Conservation (phyloP, 2,113 vertebrate genomes). For the Bungarus multicinctus region DNA sequence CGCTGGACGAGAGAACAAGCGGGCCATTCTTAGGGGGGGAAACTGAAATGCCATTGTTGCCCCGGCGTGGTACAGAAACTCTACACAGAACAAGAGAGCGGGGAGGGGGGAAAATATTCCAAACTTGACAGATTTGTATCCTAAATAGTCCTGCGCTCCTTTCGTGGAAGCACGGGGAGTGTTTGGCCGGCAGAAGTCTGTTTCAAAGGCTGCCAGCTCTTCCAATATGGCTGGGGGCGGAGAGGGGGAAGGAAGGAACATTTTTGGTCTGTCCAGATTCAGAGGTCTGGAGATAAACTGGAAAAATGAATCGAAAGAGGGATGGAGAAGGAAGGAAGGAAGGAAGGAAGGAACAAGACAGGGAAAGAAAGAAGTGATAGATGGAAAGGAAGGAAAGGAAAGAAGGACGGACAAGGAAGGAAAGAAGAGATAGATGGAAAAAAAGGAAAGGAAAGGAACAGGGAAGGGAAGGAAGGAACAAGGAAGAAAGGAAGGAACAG, state of each 20-base stretch:
- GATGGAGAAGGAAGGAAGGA: too few species aligned
- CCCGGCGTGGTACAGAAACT: slow-evolving; percentile 58
- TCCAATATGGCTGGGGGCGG: neutral
- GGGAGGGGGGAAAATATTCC: slow-evolving; percentile 62
- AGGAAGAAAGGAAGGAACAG: too few species aligned
- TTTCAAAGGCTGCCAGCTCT: slow-evolving; percentile 36
- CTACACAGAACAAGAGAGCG: slow-evolving; percentile 33
- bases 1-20: slow-evolving; percentile 80
- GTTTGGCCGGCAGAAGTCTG: slow-evolving; percentile 9
- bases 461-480: too few species aligned
- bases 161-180: slow-evolving; percentile 38
- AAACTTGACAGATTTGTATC: slow-evolving; percentile 77
- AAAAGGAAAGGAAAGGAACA: too few species aligned
- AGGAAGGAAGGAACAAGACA: too few species aligned
- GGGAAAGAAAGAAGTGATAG: too few species aligned
- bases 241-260: too few species aligned
- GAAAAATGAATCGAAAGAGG: neutral
- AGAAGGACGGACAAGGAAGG: too few species aligned
- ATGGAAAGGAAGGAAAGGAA: too few species aligned
- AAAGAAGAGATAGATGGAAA: too few species aligned
- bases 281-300: slow-evolving; percentile 22
- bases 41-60: slow-evolving; percentile 71
- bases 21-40: slow-evolving; percentile 80
- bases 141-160: slow-evolving; percentile 62
- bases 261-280: neutral